These are phyloP conservation scores for Solea senegalensis DNA, from an alignment of 2,113 vertebrate genomes.

Conservation along the genomic window DNA sequence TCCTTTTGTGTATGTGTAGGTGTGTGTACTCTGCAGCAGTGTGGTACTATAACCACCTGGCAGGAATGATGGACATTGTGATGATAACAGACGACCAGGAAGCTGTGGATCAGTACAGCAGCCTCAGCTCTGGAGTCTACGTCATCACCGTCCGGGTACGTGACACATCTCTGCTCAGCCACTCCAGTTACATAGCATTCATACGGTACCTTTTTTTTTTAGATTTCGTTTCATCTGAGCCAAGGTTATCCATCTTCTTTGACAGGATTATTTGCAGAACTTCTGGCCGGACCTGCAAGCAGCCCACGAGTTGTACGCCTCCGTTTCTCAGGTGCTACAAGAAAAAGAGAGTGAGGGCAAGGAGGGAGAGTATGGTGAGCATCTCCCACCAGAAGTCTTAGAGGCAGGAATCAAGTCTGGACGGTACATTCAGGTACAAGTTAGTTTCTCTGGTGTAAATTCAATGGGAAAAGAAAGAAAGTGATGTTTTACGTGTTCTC, in stretches of 20 bases:
- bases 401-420: conserved; percentile 96
- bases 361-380: conserved; percentile 90
- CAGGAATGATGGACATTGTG: conserved; percentile 87
- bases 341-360: conserved; percentile 86
- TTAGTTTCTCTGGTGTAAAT: not conserved
- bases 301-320: conserved; percentile 87
- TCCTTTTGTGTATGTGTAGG: conserved; percentile 77
- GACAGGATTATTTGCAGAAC: conserved; percentile 89
- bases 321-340: conserved; percentile 86
- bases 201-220: no score
- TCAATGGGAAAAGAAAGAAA: not conserved
- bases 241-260: not conserved
- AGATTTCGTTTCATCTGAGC: no score
- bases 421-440: conserved; percentile 84
- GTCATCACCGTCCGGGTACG: conserved; percentile 91
- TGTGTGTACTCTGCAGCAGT: conserved; percentile 93
- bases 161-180: not conserved
- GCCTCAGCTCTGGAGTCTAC: conserved; percentile 89
- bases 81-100: conserved; percentile 93
- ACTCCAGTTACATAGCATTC: not conserved
- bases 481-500: not conserved
- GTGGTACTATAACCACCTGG: conserved; percentile 94
- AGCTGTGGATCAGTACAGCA: conserved; percentile 83
- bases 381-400: conserved; percentile 86
- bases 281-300: conserved; percentile 92